phyloP scores from a whole-genome alignment of 2,888 invertebrate species.

The Catocala sponsa region DNA sequence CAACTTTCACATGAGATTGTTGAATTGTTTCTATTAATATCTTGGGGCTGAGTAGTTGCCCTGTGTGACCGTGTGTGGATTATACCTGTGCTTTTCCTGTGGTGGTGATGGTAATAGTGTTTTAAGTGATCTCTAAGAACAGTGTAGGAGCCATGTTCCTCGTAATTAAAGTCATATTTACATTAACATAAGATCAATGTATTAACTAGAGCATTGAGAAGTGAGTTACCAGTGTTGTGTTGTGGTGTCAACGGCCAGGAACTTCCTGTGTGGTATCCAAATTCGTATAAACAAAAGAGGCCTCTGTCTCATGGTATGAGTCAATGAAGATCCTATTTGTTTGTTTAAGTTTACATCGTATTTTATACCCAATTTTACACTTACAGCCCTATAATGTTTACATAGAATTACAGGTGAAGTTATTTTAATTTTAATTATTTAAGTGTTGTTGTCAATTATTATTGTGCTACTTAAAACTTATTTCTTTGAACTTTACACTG shows the following conservation, averaged over 20 bases:
- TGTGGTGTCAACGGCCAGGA: conserved; percentile 42
- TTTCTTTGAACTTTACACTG: background rate
- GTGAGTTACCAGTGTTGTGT: conserved; percentile 29
- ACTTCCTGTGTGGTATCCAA: conserved; percentile 48
- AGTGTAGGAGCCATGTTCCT: conserved; percentile 47
- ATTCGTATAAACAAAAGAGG: conserved; percentile 62
- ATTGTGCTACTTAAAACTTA: too few relatives aligned
- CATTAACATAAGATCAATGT: conserved; percentile 39
- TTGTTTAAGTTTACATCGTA: conserved; percentile 11
- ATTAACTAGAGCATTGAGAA: conserved; percentile 36
- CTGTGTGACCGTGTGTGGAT: conserved; percentile 56
- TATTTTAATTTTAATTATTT: too few relatives aligned
- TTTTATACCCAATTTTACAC: conserved; percentile 13
- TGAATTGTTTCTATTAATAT: conserved; percentile 81
- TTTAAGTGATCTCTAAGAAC: conserved; percentile 29
- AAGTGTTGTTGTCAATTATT: too few relatives aligned
- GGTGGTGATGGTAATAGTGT: conserved; percentile 44
- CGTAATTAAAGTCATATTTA: conserved; percentile 53
- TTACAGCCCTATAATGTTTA: conserved; percentile 29
- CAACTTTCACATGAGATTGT: conserved; percentile 84
- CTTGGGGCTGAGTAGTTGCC: conserved; percentile 65
- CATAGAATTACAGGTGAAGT: conserved; percentile 2
- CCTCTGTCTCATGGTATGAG: conserved; percentile 33
- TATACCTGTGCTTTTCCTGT: conserved; percentile 37
- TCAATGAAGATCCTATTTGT: conserved; percentile 29